Evolutionary conservation across 2,888 invertebrate species (phyloP), one percentile per base, ranked within the genome.

Genomic region (Nemotelus nigrinus): DNA sequence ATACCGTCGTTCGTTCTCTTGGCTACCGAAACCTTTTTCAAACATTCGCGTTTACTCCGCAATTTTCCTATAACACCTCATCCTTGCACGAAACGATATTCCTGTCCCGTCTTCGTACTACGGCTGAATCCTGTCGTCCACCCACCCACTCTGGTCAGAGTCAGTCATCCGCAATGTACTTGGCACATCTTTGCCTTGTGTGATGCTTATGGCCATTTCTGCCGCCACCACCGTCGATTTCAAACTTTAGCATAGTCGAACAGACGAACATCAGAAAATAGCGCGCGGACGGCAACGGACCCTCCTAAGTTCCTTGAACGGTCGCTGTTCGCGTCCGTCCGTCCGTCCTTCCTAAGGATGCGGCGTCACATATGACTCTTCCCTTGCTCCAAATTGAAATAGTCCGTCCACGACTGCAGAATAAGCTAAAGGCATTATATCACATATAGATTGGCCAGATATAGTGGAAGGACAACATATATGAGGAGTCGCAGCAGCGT

Each of bases 61-160:
- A 60, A 74, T 74, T 74, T 74, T 74, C 74, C 74, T 74, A 74
- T 63, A 74, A 60, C 74, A 74, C 74, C 74, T 74, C 74, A 74
- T 74, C 74, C 74, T 60, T 25, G 55, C 70, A 55, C 50, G 70
- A 53, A 70, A 70, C 53, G 70, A 70, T 70, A 53, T 43, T 53
- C 55, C 43, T 47, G 6, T 70, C 43, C 53, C 10, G n/a, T 70
- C 70, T 53, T 65, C 25, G 55, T 10, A 70, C 8, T 70, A 43
- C 70, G 70, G 70, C 55, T 55, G 55, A 53, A 53, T 70, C 8
- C 70, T 47, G 55, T 43, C 53, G 2, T 63, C 60, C 41, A 39
- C 60, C 10, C 70, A 41, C 53, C 70, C 70, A 55, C 70, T 53
- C 55, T 70, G 70, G 70, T 55, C 70, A 70, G 53, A 70, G 47